phyloP scores from a whole-genome alignment of 2,113 vertebrate species.

The Hippocampus barbouri region DNA sequence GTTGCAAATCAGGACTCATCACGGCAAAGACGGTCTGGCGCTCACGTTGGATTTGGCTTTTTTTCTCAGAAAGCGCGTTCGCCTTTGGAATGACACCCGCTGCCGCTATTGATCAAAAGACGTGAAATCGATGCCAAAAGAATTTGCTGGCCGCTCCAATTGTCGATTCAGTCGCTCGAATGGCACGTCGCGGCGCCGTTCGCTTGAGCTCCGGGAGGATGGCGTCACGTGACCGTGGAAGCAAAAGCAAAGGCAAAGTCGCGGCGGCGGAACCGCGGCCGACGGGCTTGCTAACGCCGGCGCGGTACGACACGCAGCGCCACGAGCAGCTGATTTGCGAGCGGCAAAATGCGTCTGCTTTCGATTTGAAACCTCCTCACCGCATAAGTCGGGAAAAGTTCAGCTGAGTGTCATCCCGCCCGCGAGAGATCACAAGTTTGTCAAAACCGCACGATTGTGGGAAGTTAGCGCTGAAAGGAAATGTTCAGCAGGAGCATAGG shows the following conservation, averaged over 20 bases:
- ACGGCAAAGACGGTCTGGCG: too few species aligned
- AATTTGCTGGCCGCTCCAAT: too few species aligned
- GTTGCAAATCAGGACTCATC: too few species aligned
- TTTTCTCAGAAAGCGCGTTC: too few species aligned
- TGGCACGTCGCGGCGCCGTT: background rate
- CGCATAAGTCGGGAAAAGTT: background rate
- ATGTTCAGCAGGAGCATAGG: too few species aligned
- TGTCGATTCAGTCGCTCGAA: background rate
- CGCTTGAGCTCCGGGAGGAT: background rate
- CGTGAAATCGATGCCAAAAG: too few species aligned
- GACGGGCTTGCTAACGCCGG: too few species aligned
- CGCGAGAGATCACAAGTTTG: background rate
- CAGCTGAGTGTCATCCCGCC: background rate
- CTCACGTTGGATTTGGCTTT: too few species aligned
- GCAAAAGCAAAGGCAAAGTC: background rate
- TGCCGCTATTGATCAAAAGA: too few species aligned
- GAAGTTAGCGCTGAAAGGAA: background rate
- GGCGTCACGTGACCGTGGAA: background rate
- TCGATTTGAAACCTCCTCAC: background rate
- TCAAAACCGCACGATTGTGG: background rate
- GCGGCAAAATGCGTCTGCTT: background rate
- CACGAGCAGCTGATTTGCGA: conserved; percentile 8
- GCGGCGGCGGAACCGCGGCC: background rate
- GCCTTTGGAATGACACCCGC: too few species aligned
- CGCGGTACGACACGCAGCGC: background rate